A percentile compares a stretch with the other conserved stretches of the same genome.
Conservation (phyloP, 2,113 vertebrate species). For the Ia io region DNA sequence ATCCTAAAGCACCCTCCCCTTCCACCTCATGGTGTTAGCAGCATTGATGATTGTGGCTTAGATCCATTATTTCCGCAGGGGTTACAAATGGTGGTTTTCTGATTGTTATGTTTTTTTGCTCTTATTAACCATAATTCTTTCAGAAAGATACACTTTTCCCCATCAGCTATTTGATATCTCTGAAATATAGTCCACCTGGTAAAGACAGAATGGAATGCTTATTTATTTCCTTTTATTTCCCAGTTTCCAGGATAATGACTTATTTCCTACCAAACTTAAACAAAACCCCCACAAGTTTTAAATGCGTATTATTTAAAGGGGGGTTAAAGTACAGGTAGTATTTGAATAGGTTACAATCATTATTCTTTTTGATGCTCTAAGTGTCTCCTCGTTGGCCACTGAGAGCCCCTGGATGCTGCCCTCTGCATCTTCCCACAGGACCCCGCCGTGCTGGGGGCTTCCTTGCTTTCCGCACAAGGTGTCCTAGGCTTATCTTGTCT, state of each 20-base stretch:
- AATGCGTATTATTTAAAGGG: background rate
- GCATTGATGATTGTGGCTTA: background rate
- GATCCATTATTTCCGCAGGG: background rate
- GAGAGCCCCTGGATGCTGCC: background rate
- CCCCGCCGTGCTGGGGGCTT: background rate
- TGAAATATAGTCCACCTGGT: background rate
- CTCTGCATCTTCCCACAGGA: background rate
- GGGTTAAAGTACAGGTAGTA: background rate
- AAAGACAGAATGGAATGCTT: background rate
- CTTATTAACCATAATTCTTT: conserved; percentile 2
- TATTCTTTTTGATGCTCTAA: background rate
- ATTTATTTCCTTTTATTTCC: background rate
- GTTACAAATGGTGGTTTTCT: background rate
- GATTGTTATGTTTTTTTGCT: background rate
- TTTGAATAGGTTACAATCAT: background rate
- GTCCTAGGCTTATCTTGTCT: background rate
- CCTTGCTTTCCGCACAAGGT: background rate
- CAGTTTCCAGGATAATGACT: conserved; percentile 15
- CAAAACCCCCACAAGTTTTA: background rate
- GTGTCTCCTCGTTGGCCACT: background rate
- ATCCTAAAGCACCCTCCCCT: background rate
- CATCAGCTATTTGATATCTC: background rate
- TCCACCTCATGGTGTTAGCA: background rate
- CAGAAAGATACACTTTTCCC: background rate
- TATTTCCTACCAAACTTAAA: background rate